Conservation (phyloP, 2,888 invertebrate species). For the Cerastis rubricosa region DNA sequence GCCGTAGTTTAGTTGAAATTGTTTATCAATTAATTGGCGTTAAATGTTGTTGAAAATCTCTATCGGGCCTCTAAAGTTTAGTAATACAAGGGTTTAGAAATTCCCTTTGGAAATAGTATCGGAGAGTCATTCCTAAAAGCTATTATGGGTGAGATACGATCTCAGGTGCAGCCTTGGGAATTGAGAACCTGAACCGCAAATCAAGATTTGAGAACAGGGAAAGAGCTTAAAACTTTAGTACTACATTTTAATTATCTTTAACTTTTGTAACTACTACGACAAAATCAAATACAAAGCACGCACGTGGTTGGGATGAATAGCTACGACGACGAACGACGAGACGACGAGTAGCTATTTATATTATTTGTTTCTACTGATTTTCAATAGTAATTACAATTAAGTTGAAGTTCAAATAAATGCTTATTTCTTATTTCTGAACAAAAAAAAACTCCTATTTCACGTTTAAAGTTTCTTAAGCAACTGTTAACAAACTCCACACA, state of each 20-base stretch:
- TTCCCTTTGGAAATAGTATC: slow-evolving; percentile 25
- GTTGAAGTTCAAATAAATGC: background rate
- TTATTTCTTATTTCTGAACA: too few species aligned
- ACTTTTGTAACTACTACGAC: background rate
- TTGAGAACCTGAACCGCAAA: slow-evolving; percentile 1
- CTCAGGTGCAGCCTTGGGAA: slow-evolving; percentile 24
- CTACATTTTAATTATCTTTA: background rate
- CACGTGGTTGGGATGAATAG: background rate
- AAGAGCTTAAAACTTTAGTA: background rate
- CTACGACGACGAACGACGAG: too few species aligned
- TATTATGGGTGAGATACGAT: slow-evolving; percentile 14
- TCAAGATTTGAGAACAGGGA: background rate
- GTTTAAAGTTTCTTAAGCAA: background rate
- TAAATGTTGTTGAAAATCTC: slow-evolving; percentile 45
- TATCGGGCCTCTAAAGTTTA: slow-evolving; percentile 24
- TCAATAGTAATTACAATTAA: background rate
- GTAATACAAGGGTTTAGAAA: slow-evolving; percentile 39
- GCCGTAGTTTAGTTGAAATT: slow-evolving; percentile 37
- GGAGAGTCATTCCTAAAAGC: background rate
- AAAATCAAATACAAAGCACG: background rate
- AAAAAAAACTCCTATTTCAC: background rate
- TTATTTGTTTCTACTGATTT: too few species aligned
- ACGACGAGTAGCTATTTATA: too few species aligned
- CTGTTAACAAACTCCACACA: background rate
- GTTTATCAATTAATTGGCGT: slow-evolving; percentile 33